These are phyloP conservation scores for Athripsodes cinereus DNA, from an alignment of 2,888 invertebrate genomes.

Conservation along the genomic window DNA sequence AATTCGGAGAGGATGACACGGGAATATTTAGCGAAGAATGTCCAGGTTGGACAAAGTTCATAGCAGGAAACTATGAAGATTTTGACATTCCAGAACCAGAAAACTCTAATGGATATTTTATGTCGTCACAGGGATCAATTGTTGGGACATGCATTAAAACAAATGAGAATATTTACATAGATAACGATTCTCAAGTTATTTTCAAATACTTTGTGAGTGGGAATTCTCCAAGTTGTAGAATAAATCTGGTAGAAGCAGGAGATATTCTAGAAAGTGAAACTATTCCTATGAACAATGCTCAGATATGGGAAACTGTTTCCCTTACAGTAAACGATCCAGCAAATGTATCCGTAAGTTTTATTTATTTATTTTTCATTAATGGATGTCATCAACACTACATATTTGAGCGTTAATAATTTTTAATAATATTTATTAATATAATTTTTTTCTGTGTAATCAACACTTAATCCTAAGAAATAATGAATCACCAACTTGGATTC, in stretches of 20 bases:
- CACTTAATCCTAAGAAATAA: too few relatives aligned
- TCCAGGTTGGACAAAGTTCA: background rate
- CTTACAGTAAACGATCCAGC: background rate
- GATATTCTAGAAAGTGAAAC: background rate
- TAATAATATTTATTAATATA: background rate
- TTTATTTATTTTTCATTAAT: too few relatives aligned
- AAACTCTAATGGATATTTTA: background rate
- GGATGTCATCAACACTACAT: too few relatives aligned
- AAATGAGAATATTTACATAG: background rate
- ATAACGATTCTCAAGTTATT: background rate
- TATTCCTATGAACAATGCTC: background rate
- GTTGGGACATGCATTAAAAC: background rate
- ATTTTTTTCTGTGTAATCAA: background rate
- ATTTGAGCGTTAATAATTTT: background rate
- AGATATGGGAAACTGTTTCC: background rate
- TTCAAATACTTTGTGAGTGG: background rate
- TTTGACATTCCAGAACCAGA: background rate
- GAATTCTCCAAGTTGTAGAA: background rate
- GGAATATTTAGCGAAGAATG: background rate
- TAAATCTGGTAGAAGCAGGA: background rate
- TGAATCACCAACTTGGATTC: too few relatives aligned
- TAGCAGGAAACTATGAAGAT: background rate
- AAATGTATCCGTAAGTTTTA: background rate
- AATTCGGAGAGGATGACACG: background rate
- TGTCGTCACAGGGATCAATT: background rate